Evolutionary conservation across 2,888 invertebrate genomes (phyloP), one percentile per base, ranked within the genome.

Genomic region (Agriopis aurantiaria): DNA sequence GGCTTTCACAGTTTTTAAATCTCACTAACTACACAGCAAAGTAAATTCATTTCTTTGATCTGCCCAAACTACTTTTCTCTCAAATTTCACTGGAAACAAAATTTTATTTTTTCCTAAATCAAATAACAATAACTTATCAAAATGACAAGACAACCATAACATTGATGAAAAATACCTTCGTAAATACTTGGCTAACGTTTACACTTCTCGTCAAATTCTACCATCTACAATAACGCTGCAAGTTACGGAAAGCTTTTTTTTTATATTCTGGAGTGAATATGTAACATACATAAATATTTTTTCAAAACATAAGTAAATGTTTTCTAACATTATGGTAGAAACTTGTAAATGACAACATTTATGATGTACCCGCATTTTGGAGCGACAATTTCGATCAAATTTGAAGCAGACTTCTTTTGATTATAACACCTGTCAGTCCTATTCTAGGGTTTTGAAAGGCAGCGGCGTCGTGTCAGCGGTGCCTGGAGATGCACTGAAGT

Each of bases 391-490:
- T 33, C 53, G 48, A 51, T 52, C 48, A 59, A 58, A 48, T 41
- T 51, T 11, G 48, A 52, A 33, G 51, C 51, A 46, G 12, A 59
- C 40, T n/a, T 64, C 56, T 64, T 59, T 48, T 55, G 33, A 53
- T n/a, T 33, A 17, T 58, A 51, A 45, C 48, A 53, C 40, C n/a
- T 17, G 40, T 45, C 17, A 33, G 14, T n/a, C 73, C 80, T 84
- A 93, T 78, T 93, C 92, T 74, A 93, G 78, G 68, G 87, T 86
- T 84, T 95, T 95, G 74, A 92, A 91, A 0, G 94, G 94, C 62
- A 92, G 74, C 10, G 89, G 82, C 14, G 89, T 87, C 23, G 80
- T 69, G 9, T 91, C 91, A 3, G 85, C 77, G 0, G 90, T 88
- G 71, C 86, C 87, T 0, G 88, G 77, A 0, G 89, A 86, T 0